phyloP scores from a whole-genome alignment of 2,888 invertebrate genomes.

The Drosophila planitibia region DNA sequence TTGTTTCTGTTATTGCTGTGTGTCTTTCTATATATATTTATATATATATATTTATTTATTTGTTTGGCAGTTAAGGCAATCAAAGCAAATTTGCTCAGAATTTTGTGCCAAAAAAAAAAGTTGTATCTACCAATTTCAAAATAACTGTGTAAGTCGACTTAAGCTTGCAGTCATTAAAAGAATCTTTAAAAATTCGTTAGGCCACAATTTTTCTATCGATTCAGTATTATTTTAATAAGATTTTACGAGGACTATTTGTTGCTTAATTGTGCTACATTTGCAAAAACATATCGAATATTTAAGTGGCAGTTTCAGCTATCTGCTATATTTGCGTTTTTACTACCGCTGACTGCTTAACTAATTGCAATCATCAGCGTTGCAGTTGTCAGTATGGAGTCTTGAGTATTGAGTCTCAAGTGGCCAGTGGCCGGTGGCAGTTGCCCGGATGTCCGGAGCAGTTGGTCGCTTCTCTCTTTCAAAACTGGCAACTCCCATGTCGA shows the following conservation, averaged over 20 bases:
- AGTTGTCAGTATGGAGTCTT: constrained; percentile 6
- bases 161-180: background rate
- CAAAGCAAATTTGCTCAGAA: background rate
- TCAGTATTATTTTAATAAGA: background rate
- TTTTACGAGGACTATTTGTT: background rate
- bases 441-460: constrained; percentile 64
- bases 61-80: background rate
- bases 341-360: constrained; percentile 20
- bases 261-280: background rate
- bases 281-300: constrained; percentile 6
- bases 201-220: background rate
- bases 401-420: constrained; percentile 23
- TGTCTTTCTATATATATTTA: background rate
- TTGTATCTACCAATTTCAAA: background rate
- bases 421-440: constrained; percentile 36
- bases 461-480: constrained; percentile 10
- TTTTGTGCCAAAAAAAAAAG: background rate
- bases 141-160: no score
- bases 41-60: background rate
- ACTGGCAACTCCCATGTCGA: constrained; percentile 55
- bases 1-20: constrained; percentile 15
- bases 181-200: background rate
- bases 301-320: constrained; percentile 24
- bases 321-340: constrained; percentile 14
- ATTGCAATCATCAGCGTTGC: constrained; percentile 44